Evolutionary conservation across 2,113 vertebrate genomes (phyloP).

Genomic region (Xyrauchen texanus): DNA sequence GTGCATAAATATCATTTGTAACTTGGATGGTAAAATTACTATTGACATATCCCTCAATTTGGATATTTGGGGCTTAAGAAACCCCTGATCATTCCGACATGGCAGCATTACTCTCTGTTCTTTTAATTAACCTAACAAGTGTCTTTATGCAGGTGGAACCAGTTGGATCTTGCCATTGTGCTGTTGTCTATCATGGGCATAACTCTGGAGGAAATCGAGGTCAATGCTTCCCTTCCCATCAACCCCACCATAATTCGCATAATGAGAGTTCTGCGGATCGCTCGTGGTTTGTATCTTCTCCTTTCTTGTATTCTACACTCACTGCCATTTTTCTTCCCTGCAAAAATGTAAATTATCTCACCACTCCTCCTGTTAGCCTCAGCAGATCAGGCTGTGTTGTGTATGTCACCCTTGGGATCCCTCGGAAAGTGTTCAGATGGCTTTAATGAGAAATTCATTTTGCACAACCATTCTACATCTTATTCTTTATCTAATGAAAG

Average conservation of each 20-base stretch:
- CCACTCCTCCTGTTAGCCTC: slow-evolving; percentile 9
- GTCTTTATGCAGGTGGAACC: slow-evolving; percentile 88
- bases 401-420: slow-evolving; percentile 31
- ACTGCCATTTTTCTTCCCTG: not conserved
- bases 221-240: slow-evolving; percentile 94
- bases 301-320: not conserved
- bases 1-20: no score
- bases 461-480: slow-evolving; percentile 17
- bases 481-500: slow-evolving; percentile 51
- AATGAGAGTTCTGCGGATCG: slow-evolving; percentile 96
- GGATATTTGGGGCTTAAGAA: no score
- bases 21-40: no score
- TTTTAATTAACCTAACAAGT: not conserved
- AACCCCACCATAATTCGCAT: slow-evolving; percentile 99
- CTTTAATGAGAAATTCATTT: slow-evolving; percentile 50
- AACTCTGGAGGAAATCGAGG: slow-evolving; percentile 97
- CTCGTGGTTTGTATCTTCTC: slow-evolving; percentile 80
- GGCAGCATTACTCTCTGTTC: not conserved
- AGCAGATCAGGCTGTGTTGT: slow-evolving; percentile 6
- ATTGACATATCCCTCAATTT: no score
- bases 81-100: no score
- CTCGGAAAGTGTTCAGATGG: slow-evolving; percentile 49
- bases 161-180: slow-evolving; percentile 96
- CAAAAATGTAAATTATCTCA: not conserved
- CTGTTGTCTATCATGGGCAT: slow-evolving; percentile 99